phyloP scores from a whole-genome alignment of 2,113 vertebrate species.

The Nycticryphes semicollaris region DNA sequence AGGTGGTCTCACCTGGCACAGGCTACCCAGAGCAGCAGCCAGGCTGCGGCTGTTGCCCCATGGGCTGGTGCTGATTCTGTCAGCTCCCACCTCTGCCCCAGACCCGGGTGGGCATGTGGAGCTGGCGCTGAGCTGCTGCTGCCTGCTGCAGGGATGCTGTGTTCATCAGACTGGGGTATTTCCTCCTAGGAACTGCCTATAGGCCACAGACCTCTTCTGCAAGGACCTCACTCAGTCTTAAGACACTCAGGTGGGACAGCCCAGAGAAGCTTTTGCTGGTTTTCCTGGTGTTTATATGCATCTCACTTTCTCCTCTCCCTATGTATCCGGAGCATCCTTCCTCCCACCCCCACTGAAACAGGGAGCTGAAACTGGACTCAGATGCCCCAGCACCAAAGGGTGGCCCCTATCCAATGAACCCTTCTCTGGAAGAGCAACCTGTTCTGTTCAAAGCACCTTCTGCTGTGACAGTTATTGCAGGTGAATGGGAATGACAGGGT shows the following conservation, averaged over 20 bases:
- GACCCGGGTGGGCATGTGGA: fast-evolving
- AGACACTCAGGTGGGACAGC: neutral
- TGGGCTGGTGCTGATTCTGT: neutral
- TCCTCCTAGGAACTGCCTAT: neutral
- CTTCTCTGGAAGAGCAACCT: neutral
- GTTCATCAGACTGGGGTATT: neutral
- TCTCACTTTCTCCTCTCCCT: neutral
- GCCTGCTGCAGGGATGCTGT: neutral
- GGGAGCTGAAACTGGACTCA: neutral
- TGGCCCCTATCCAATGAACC: neutral
- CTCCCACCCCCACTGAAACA: neutral
- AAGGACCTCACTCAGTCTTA: neutral
- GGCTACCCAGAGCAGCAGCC: neutral
- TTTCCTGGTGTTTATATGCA: neutral
- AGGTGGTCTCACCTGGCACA: too few relatives aligned
- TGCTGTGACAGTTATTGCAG: neutral
- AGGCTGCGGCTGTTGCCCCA: fast-evolving
- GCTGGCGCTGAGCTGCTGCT: neutral
- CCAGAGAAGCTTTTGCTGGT: neutral
- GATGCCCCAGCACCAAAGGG: neutral
- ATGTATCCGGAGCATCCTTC: neutral
- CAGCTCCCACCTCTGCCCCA: neutral
- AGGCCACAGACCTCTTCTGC: neutral
- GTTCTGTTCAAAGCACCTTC: neutral
- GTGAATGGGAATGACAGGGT: too few relatives aligned